Base-by-base conservation (phyloP, 2,888 invertebrate species). In the Heteropelma amictum region DNA sequence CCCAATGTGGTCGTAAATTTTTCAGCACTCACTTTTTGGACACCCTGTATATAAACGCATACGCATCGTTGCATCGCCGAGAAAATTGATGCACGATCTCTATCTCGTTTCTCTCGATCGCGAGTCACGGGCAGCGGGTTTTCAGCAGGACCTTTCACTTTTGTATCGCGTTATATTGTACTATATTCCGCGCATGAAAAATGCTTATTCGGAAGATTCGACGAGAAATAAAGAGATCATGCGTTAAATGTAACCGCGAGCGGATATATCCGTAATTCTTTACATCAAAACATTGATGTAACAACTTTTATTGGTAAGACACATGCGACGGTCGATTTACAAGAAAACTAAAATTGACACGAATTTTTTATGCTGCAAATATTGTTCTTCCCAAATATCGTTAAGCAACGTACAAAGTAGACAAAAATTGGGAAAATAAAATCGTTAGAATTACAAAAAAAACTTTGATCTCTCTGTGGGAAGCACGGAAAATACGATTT, bases 41-140 rank as follows among this genome's bases (percentile, higher is more conserved):
- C n/a, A n/a, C n/a, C n/a, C n/a, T n/a, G n/a, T n/a, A n/a, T n/a
- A n/a, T n/a, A n/a, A n/a, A 56, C 26, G 56, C 19, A 28, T 68
- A 67, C 71, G 75, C 70, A 63, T 51, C 35, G 75, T 56, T 71
- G 42, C 14, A 75, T 67, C 54, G 67, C 65, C 67, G 67, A 67
- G 49, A 54, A 63, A 63, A 75, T 71, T 68, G 75, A 75, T 75
- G 71, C 61, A 71, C 71, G 67, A 71, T 67, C 60, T 60, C 61
- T 54, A 47, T 61, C 47, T 49, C 35, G 49, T 58, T 33, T 19
- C 19, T 68, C 67, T 67, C 65, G 70, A 75, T 75, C 71, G 35
- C 74, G 75, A 71, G 61, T 67, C 75, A 75, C 71, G 75, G 75
- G 75, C 71, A 75, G 67, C 75, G 71, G 71, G 75, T 75, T 71